phyloP scores from a whole-genome alignment of 2,113 vertebrate genomes.

The Tenrec ecaudatus region DNA sequence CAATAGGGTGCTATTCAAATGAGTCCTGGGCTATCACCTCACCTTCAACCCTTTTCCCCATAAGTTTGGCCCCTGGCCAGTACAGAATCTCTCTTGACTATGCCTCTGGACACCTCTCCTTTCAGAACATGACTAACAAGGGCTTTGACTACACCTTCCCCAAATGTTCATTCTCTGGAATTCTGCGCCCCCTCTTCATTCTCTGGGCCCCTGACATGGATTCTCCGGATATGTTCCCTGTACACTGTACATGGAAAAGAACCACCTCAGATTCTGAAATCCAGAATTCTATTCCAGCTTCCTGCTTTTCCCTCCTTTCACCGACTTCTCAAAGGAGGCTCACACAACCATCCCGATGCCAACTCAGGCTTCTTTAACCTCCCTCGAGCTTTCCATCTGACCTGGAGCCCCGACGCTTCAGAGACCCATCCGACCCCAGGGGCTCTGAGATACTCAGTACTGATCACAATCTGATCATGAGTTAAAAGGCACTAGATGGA shows the following conservation, averaged over 20 bases:
- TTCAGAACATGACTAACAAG: constrained; percentile 82
- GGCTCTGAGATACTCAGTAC: neutral
- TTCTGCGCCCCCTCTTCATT: constrained; percentile 85
- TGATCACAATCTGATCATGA: neutral
- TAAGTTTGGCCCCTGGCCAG: constrained; percentile 64
- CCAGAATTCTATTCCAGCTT: neutral
- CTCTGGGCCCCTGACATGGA: constrained; percentile 84
- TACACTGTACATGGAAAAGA: neutral
- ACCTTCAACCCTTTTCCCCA: constrained; percentile 73
- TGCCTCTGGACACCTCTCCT: constrained; percentile 85
- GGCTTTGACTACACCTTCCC: constrained; percentile 81
- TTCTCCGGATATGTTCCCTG: neutral
- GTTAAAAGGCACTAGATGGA: neutral
- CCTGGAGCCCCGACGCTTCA: neutral
- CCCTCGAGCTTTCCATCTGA: too few species aligned
- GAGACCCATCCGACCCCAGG: neutral
- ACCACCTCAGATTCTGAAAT: neutral
- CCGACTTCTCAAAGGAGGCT: neutral
- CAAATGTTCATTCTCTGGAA: constrained; percentile 77
- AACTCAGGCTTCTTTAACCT: neutral
- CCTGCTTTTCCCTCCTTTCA: neutral
- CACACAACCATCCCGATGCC: neutral
- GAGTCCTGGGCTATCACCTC: constrained; percentile 78
- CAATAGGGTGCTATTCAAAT: constrained; percentile 2
- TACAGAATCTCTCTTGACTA: constrained; percentile 84